These are phyloP conservation scores for Homalodisca vitripennis DNA, from an alignment of 1,140 invertebrate species.

Conservation along the genomic window DNA sequence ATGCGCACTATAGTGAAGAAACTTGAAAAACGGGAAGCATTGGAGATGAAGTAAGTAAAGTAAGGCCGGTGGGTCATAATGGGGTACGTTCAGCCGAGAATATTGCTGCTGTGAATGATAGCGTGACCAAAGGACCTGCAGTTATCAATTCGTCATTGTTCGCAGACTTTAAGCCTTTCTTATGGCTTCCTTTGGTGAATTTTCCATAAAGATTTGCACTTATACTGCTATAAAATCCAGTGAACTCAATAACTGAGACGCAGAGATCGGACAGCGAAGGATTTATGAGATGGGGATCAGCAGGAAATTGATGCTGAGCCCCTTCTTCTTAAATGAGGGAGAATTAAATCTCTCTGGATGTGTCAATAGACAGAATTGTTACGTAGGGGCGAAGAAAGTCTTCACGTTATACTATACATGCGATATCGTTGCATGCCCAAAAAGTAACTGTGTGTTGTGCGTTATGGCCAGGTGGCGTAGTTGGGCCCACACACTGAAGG, in stretches of 20 bases:
- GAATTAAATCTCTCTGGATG: not conserved
- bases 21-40: not conserved
- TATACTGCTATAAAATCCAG: not conserved
- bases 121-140: not conserved
- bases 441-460: not conserved
- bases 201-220: not conserved
- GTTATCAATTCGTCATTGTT: not conserved
- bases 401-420: not conserved
- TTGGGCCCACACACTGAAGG: not conserved
- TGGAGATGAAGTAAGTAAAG: not conserved
- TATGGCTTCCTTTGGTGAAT: not conserved
- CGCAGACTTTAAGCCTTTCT: constrained; percentile 6
- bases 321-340: not conserved
- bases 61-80: not conserved
- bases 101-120: not conserved
- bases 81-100: not conserved
- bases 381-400: not conserved
- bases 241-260: not conserved
- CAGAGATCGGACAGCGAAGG: not conserved
- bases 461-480: not conserved
- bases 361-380: not conserved
- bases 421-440: not conserved
- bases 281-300: not conserved
- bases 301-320: not conserved
- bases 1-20: not conserved